Conservation (phyloP, 1,140 invertebrate species). For the Maconellicoccus hirsutus region DNA sequence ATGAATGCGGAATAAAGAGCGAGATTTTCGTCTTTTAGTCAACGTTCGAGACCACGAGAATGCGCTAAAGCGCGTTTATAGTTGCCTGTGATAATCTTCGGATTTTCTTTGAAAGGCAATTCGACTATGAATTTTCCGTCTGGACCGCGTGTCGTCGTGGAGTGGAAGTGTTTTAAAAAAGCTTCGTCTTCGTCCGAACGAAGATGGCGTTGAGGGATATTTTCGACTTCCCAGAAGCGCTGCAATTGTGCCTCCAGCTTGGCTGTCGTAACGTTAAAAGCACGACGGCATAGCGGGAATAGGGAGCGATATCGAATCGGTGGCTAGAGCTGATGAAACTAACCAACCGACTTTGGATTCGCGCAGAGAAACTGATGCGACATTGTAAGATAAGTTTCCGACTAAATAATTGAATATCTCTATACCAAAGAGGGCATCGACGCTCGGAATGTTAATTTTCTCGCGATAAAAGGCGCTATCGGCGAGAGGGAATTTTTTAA, state of each 20-base stretch:
- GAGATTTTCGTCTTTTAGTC: slow-evolving; percentile 38
- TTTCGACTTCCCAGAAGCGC: background rate
- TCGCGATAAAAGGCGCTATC: background rate
- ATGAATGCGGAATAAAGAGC: slow-evolving; percentile 31
- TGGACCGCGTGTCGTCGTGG: background rate
- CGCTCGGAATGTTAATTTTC: background rate
- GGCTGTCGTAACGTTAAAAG: too few species aligned
- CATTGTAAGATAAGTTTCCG: background rate
- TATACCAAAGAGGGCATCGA: background rate
- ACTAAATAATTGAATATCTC: background rate
- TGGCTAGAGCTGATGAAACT: background rate
- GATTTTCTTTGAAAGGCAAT: background rate
- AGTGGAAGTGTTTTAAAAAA: background rate
- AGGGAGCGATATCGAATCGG: too few species aligned
- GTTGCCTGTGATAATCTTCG: background rate
- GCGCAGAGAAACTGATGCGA: background rate
- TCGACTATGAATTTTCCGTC: background rate
- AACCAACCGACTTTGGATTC: background rate
- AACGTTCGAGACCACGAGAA: background rate
- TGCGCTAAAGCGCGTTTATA: background rate
- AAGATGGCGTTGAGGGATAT: background rate
- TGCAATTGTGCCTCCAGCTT: too few species aligned
- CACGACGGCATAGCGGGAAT: too few species aligned
- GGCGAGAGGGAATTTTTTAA: background rate
- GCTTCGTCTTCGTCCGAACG: background rate